Evolutionary conservation across 2,888 invertebrate genomes (phyloP).

Genomic region (Automeris io): DNA sequence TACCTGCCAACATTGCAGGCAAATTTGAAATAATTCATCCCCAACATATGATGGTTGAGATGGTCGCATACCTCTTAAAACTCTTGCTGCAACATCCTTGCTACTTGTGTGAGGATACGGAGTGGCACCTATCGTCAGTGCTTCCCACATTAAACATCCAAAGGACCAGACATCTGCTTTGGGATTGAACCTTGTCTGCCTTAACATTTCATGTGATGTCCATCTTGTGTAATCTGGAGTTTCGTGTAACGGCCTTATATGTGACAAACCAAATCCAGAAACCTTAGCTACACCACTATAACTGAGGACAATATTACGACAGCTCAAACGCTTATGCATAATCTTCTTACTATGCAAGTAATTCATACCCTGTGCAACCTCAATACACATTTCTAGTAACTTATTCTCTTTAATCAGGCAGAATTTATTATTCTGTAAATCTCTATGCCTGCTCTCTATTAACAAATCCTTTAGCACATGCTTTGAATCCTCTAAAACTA

Average conservation of each 20-base stretch:
- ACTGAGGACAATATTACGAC: slow-evolving; percentile 82
- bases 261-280: slow-evolving; percentile 84
- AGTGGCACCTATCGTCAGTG: slow-evolving; percentile 86
- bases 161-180: slow-evolving; percentile 91
- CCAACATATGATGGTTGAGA: slow-evolving; percentile 85
- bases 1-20: slow-evolving; percentile 90
- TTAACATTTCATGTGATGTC: slow-evolving; percentile 87
- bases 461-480: slow-evolving; percentile 83
- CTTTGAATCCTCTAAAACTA: slow-evolving; percentile 83
- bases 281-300: slow-evolving; percentile 83
- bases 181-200: slow-evolving; percentile 80
- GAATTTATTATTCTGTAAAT: slow-evolving; percentile 72
- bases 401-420: slow-evolving; percentile 79
- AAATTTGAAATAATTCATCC: slow-evolving; percentile 88
- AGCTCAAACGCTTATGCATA: slow-evolving; percentile 84
- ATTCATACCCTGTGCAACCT: slow-evolving; percentile 84
- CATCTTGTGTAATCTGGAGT: slow-evolving; percentile 86
- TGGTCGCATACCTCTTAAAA: slow-evolving; percentile 83
- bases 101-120: slow-evolving; percentile 83
- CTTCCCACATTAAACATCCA: slow-evolving; percentile 90
- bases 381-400: slow-evolving; percentile 79
- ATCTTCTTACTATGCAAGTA: slow-evolving; percentile 82
- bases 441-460: slow-evolving; percentile 76
- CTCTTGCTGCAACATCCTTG: slow-evolving; percentile 81
- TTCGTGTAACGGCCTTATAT: slow-evolving; percentile 78